A percentile compares a stretch with the other conserved stretches of the same genome.
Conservation (phyloP, 2,797 vertebrate species). For the Serranus cabrilla region DNA sequence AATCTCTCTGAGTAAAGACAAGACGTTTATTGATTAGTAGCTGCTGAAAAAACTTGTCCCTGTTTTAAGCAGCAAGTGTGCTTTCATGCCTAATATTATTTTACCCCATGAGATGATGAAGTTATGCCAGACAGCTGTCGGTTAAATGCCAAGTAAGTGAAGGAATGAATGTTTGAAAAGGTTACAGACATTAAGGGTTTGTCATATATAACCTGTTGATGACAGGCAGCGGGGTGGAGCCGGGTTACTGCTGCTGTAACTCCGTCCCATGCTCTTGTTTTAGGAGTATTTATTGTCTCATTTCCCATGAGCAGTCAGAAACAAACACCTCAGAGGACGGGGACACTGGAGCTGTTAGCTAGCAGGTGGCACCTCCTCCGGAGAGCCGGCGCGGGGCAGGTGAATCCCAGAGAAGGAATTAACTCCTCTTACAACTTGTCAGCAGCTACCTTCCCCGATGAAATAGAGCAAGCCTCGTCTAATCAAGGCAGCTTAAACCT, state of each 20-base stretch:
- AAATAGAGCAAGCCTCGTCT: slow-evolving; percentile 49
- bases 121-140: background rate
- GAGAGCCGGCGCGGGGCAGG: slow-evolving; percentile 22
- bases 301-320: slow-evolving; percentile 18
- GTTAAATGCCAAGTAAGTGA: background rate
- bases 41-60: background rate
- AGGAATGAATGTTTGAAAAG: background rate
- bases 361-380: slow-evolving; percentile 35
- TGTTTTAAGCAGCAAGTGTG: too few relatives aligned
- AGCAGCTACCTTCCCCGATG: slow-evolving; percentile 19
- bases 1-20: slow-evolving; percentile 7
- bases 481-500: slow-evolving; percentile 57
- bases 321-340: slow-evolving; percentile 15
- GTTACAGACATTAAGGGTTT: background rate
- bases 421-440: slow-evolving; percentile 26
- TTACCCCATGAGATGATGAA: background rate
- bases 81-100: background rate
- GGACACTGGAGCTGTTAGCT: slow-evolving; percentile 25
- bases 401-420: slow-evolving; percentile 39
- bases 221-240: fast-evolving
- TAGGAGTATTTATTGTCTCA: background rate
- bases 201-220: background rate
- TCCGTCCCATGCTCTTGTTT: background rate
- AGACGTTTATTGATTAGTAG: background rate
- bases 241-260: background rate